Conservation (phyloP, 2,113 vertebrate species). For the Istiophorus platypterus region DNA sequence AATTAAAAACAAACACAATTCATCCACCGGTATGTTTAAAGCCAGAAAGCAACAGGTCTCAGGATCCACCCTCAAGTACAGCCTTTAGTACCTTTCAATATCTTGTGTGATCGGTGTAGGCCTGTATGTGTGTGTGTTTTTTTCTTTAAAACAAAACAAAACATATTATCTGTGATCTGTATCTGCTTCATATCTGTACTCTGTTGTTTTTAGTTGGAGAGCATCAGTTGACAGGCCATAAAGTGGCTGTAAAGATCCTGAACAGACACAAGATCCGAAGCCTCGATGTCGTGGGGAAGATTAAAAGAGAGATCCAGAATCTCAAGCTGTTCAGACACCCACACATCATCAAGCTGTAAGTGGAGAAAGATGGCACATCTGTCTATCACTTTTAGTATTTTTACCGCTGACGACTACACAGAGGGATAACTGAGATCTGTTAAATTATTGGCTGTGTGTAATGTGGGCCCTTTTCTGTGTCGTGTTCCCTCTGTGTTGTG, state of each 20-base stretch:
- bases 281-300: constrained; percentile 98
- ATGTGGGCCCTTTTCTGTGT: constrained; percentile 8
- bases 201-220: constrained; percentile 90
- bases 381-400: neutral
- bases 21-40: neutral
- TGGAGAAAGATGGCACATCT: constrained; percentile 48
- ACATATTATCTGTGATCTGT: neutral
- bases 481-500: constrained; percentile 35
- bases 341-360: constrained; percentile 99
- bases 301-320: constrained; percentile 99
- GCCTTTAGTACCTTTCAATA: neutral
- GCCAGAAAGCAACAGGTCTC: neutral
- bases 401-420: neutral
- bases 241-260: constrained; percentile 98
- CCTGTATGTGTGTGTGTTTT: neutral
- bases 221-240: constrained; percentile 97
- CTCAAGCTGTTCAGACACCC: constrained; percentile 98
- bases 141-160: neutral
- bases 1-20: neutral
- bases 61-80: neutral
- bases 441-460: constrained; percentile 8
- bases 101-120: neutral
- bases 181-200: constrained; percentile 47
- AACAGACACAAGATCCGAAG: constrained; percentile 99
- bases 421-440: neutral